A percentile compares a stretch with the other conserved stretches of the same genome.
Conservation (phyloP, 2,888 invertebrate species). For the Deilephila porcellus region DNA sequence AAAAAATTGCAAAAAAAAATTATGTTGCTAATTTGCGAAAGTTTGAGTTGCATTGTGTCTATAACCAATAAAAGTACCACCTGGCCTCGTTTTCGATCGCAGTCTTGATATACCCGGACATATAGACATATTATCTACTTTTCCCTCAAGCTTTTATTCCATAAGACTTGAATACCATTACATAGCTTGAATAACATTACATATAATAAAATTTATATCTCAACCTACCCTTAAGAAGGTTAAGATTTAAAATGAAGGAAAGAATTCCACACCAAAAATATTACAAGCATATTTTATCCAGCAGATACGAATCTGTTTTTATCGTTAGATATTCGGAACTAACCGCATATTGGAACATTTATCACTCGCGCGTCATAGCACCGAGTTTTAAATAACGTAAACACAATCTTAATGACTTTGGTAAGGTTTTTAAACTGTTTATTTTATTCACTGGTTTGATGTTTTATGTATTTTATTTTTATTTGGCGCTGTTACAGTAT, state of each 20-base stretch:
- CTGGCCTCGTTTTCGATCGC: too few species aligned
- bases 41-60: too few species aligned
- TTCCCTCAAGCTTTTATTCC: too few species aligned
- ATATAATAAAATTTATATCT: too few species aligned
- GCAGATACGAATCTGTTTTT: conserved; percentile 28
- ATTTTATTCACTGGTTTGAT: background rate
- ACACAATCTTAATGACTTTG: conserved; percentile 20
- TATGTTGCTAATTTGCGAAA: too few species aligned
- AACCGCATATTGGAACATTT: conserved; percentile 29
- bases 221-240: background rate
- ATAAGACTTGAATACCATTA: too few species aligned
- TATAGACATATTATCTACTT: too few species aligned
- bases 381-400: conserved; percentile 2
- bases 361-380: conserved; percentile 33
- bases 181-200: too few species aligned
- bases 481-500: too few species aligned
- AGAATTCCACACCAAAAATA: background rate
- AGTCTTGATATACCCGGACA: too few species aligned
- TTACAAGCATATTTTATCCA: conserved; percentile 10
- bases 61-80: too few species aligned
- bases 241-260: background rate
- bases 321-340: conserved; percentile 26
- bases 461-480: background rate
- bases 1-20: too few species aligned
- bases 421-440: conserved; percentile 9